These are phyloP conservation scores for Glaucopsyche alexis DNA, from an alignment of 2,888 invertebrate genomes.

Conservation along the genomic window DNA sequence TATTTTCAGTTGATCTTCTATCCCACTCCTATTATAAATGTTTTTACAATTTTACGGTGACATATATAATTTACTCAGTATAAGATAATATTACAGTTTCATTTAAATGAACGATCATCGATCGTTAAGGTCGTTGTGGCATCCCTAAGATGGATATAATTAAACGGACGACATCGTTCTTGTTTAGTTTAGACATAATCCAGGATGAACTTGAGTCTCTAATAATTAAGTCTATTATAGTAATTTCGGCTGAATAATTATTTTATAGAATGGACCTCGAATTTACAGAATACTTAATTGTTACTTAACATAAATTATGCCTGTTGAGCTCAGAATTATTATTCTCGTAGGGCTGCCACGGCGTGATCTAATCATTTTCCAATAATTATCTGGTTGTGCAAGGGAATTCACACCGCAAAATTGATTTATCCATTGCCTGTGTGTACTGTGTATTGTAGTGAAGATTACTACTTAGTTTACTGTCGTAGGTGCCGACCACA, in stretches of 20 bases:
- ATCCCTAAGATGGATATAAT: slow-evolving; percentile 7
- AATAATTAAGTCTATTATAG: slow-evolving; percentile 17
- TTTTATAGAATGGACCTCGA: background rate
- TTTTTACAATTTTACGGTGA: no score
- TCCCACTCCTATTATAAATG: no score
- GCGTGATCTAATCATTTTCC: slow-evolving; percentile 12
- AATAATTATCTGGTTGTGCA: slow-evolving; percentile 7
- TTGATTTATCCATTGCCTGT: background rate
- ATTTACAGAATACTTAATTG: slow-evolving; percentile 19
- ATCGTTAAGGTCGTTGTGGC: no score
- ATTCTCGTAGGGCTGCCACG: slow-evolving; percentile 14
- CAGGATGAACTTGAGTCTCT: slow-evolving; percentile 20
- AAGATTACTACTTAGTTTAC: background rate
- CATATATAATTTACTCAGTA: no score
- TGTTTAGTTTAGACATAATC: slow-evolving; percentile 21
- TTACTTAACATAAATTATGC: slow-evolving; percentile 4
- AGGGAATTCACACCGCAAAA: slow-evolving; percentile 12
- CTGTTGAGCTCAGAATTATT: background rate
- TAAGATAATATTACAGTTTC: no score
- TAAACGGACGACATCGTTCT: slow-evolving; percentile 7
- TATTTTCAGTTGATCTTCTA: no score
- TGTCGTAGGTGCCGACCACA: background rate
- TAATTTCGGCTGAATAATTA: slow-evolving; percentile 2
- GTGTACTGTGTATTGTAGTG: background rate
- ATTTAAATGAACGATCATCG: no score